Conservation (phyloP, 2,888 invertebrate species). For the Rhimphoctona megacephalus region DNA sequence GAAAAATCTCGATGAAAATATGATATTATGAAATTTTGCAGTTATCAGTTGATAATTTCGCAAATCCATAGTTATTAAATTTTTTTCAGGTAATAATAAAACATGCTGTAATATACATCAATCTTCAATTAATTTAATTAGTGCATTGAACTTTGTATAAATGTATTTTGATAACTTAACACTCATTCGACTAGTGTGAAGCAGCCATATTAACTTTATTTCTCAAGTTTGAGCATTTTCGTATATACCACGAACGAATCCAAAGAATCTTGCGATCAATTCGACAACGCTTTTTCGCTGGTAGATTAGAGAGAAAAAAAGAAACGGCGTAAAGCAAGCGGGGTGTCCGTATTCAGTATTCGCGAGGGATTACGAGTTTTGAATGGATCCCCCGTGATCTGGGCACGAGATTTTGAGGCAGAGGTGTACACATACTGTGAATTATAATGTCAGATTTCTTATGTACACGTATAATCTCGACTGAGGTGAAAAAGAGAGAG, state of each 20-base stretch:
- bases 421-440: constrained; percentile 25
- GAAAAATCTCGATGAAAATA: too few species aligned
- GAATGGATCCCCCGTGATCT: constrained; percentile 51
- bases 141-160: too few species aligned
- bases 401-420: constrained; percentile 32
- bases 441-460: constrained; percentile 35
- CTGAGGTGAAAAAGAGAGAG: constrained; percentile 64
- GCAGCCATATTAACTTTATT: neutral
- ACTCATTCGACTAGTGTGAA: too few species aligned
- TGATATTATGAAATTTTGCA: too few species aligned
- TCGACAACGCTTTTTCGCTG: constrained; percentile 12
- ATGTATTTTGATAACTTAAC: too few species aligned
- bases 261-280: constrained; percentile 19
- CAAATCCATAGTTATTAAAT: too few species aligned
- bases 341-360: constrained; percentile 47
- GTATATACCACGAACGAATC: neutral
- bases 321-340: constrained; percentile 49
- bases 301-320: constrained; percentile 8
- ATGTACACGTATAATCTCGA: constrained; percentile 41
- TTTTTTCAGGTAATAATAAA: too few species aligned
- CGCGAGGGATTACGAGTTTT: constrained; percentile 46
- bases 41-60: too few species aligned
- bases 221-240: neutral
- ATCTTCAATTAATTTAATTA: too few species aligned
- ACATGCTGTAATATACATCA: too few species aligned